phyloP scores from a whole-genome alignment of 2,888 invertebrate species.

The Andrena bicolor region DNA sequence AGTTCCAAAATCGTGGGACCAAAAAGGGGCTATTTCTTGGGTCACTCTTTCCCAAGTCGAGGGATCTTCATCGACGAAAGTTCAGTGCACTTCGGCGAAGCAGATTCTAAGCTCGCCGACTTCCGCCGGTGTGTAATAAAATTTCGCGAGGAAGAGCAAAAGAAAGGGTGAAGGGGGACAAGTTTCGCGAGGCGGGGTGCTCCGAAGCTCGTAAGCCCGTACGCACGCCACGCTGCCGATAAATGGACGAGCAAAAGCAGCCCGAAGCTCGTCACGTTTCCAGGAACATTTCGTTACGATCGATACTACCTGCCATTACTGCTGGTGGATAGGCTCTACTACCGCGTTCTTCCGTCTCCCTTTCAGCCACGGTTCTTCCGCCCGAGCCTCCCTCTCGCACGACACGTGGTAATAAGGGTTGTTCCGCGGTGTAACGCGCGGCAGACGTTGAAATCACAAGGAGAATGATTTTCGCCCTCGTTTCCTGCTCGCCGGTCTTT shows the following conservation, averaged over 20 bases:
- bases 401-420: slow-evolving; percentile 71
- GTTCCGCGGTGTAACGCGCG: slow-evolving; percentile 69
- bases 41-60: no score
- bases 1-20: no score
- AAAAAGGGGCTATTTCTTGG: no score
- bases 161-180: neutral
- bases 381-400: slow-evolving; percentile 35
- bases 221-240: slow-evolving; percentile 67
- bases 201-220: slow-evolving; percentile 58
- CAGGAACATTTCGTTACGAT: slow-evolving; percentile 77
- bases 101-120: neutral
- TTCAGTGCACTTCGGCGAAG: neutral
- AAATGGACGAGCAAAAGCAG: slow-evolving; percentile 73
- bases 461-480: slow-evolving; percentile 58
- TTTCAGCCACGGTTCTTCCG: slow-evolving; percentile 31
- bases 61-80: neutral
- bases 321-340: slow-evolving; percentile 68
- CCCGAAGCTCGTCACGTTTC: slow-evolving; percentile 75
- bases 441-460: slow-evolving; percentile 70
- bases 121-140: neutral
- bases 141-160: slow-evolving; percentile 15
- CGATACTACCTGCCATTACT: slow-evolving; percentile 77
- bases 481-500: slow-evolving; percentile 29
- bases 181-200: slow-evolving; percentile 14
- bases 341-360: slow-evolving; percentile 47